Percentiles rank a stretch among this genome's conserved stretches.
Conservation (phyloP, 2,888 invertebrate genomes). For the Hecatera dysodea region DNA sequence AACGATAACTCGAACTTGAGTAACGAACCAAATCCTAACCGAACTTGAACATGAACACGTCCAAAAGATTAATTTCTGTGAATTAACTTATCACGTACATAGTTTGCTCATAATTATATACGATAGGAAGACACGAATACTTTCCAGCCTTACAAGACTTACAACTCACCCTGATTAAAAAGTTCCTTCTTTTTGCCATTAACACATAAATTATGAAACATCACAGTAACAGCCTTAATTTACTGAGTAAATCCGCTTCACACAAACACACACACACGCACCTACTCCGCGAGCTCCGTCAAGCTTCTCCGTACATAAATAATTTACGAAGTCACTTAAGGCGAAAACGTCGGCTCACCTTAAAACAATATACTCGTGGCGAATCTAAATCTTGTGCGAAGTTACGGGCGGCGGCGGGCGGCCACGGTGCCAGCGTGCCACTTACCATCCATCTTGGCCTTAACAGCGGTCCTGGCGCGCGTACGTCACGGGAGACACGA, state of each 20-base stretch:
- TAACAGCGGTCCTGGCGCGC: slow-evolving; percentile 38
- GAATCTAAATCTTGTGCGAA: slow-evolving; percentile 48
- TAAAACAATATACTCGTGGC: slow-evolving; percentile 53
- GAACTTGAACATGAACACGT: slow-evolving; percentile 6
- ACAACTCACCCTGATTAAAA: slow-evolving; percentile 27
- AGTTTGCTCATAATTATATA: slow-evolving; percentile 7
- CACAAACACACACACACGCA: neutral
- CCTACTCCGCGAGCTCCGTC: slow-evolving; percentile 14
- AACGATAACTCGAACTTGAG: neutral
- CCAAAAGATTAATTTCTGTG: slow-evolving; percentile 15
- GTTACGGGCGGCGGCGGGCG: neutral
- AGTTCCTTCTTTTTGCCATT: slow-evolving; percentile 34
- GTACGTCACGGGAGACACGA: slow-evolving; percentile 12
- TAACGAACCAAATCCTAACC: slow-evolving; percentile 23
- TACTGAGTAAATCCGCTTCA: slow-evolving; percentile 17
- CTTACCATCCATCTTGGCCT: slow-evolving; percentile 54
- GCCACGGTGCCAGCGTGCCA: slow-evolving; percentile 10
- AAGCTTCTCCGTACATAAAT: slow-evolving; percentile 51
- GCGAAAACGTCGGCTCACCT: slow-evolving; percentile 40
- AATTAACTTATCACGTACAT: slow-evolving; percentile 18
- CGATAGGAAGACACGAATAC: slow-evolving; percentile 18
- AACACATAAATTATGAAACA: slow-evolving; percentile 24
- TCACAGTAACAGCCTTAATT: slow-evolving; percentile 32
- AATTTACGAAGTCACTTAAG: slow-evolving; percentile 52
- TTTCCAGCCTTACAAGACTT: slow-evolving; percentile 21